Evolutionary conservation across 2,797 vertebrate species (phyloP).

Genomic region (Cottoperca gobio): DNA sequence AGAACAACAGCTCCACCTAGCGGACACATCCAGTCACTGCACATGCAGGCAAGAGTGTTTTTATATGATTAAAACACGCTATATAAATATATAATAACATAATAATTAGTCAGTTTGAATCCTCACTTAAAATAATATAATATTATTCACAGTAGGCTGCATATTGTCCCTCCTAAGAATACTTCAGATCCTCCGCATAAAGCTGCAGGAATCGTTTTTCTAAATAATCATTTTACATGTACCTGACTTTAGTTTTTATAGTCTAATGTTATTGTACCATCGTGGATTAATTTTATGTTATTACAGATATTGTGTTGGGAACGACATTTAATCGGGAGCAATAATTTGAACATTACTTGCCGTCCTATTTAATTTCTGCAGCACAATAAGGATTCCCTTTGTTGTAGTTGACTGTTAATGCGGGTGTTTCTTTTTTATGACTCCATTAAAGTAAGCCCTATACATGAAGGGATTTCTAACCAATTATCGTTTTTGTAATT

Average conservation of each 20-base stretch:
- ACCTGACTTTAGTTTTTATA: not conserved
- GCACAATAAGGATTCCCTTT: slow-evolving; percentile 2
- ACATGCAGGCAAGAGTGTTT: not conserved
- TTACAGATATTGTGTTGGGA: slow-evolving; percentile 21
- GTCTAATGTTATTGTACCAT: not conserved
- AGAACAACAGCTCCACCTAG: not conserved
- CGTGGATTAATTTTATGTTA: not conserved
- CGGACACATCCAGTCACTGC: not conserved
- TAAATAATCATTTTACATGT: not conserved
- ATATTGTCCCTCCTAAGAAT: too few species aligned
- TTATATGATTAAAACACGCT: too few species aligned
- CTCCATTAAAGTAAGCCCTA: too few species aligned
- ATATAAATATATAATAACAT: too few species aligned
- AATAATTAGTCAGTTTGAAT: too few species aligned
- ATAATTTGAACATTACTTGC: slow-evolving; percentile 17
- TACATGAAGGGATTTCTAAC: not conserved
- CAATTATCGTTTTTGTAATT: too few species aligned
- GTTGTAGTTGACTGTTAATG: not conserved
- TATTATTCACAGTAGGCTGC: too few species aligned
- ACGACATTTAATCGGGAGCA: slow-evolving; percentile 30
- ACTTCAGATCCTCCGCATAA: too few species aligned
- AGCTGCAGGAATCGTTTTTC: not conserved
- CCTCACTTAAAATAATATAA: too few species aligned
- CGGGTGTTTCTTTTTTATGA: not conserved
- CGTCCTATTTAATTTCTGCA: slow-evolving; percentile 38